phyloP scores from a whole-genome alignment of 2,888 invertebrate species.

The Nasonia oneida region DNA sequence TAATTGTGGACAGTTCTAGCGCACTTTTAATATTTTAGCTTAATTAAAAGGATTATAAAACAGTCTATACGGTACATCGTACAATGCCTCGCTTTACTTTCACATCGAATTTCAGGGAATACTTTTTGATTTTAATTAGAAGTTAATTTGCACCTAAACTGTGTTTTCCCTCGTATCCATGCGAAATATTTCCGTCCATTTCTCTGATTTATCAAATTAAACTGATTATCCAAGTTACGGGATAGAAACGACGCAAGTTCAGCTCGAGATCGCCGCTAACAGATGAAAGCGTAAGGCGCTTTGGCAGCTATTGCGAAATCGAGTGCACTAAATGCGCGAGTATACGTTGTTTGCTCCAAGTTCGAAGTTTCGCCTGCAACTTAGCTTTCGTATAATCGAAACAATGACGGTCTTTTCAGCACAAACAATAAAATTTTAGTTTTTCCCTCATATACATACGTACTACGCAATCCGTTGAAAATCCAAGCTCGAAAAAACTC shows the following conservation, averaged over 20 bases:
- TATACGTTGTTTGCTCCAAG: not conserved
- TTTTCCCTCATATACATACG: too few species aligned
- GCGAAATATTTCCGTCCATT: not conserved
- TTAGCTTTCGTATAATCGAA: not conserved
- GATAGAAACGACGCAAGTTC: not conserved
- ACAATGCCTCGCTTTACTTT: too few species aligned
- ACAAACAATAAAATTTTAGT: too few species aligned
- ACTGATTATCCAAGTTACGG: not conserved
- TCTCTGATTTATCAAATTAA: not conserved
- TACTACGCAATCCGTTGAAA: not conserved
- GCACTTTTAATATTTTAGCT: too few species aligned
- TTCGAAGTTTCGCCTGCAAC: not conserved
- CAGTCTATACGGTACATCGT: too few species aligned
- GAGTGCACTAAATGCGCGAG: not conserved
- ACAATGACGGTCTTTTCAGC: too few species aligned
- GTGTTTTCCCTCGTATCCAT: too few species aligned
- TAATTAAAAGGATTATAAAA: too few species aligned
- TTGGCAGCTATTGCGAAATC: conserved; percentile 12
- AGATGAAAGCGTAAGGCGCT: not conserved
- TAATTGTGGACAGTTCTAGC: too few species aligned
- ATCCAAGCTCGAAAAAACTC: not conserved
- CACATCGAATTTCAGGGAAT: too few species aligned
- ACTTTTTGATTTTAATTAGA: too few species aligned
- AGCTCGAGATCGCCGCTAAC: not conserved
- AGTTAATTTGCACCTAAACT: too few species aligned